Conservation (phyloP, 2,888 invertebrate species). For the Neoaliturus tenellus region DNA sequence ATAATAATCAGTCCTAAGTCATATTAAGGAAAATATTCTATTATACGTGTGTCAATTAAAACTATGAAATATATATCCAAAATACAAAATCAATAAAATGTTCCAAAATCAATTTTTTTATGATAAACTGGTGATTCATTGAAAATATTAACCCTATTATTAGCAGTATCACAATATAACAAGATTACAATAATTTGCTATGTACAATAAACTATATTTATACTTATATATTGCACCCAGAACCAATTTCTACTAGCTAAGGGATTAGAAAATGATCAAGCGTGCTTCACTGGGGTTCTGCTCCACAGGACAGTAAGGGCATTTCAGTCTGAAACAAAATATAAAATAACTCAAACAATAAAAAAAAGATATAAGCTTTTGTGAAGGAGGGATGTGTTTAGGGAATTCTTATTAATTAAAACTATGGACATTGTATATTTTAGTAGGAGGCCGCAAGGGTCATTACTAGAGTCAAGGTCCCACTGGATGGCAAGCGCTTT, state of each 20-base stretch:
- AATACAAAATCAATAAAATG: neutral
- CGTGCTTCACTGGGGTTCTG: slow-evolving; percentile 95
- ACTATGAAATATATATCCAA: neutral
- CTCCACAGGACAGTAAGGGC: slow-evolving; percentile 99
- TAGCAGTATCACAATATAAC: slow-evolving; percentile 27
- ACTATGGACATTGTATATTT: no score
- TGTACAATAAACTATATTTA: slow-evolving; percentile 35
- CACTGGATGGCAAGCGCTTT: no score
- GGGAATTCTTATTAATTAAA: no score
- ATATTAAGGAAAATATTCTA: neutral
- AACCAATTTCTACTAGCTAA: neutral
- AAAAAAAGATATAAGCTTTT: no score
- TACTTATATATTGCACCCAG: slow-evolving; percentile 46
- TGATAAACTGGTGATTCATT: neutral
- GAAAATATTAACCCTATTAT: neutral
- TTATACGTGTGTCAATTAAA: neutral
- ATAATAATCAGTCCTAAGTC: neutral
- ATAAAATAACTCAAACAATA: no score
- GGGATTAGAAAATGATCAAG: slow-evolving; percentile 90
- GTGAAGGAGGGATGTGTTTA: no score
- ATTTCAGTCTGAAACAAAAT: slow-evolving; percentile 89
- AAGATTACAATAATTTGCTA: slow-evolving; percentile 3
- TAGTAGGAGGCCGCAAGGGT: no score
- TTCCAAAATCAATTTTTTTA: neutral
- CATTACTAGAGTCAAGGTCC: no score